Base-by-base conservation (phyloP, 2,888 invertebrate genomes). In the Loripinus fragilis region DNA sequence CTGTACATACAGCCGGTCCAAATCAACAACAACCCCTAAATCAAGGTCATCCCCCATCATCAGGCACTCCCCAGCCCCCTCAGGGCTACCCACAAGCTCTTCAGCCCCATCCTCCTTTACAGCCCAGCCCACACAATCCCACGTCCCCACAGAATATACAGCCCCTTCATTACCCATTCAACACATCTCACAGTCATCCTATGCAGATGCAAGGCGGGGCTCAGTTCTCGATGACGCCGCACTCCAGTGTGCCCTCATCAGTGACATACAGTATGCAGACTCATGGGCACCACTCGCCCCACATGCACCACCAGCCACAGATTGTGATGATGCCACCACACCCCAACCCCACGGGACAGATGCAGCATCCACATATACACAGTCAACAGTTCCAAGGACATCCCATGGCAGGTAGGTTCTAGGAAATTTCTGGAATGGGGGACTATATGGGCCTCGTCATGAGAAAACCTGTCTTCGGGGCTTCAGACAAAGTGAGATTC, bases 61-160 rank as follows among this genome's bases (percentile, higher is more conserved):
- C 88, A 2, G 87, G 87, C 55, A 88, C 89, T 12, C 89, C 89
- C 30, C 88, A 88, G 72, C 88, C 86, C 50, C 85, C 79, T 38
- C 82, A 78, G 52, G 74, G 78, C 52, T 87, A 82, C 72, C 78
- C 78, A 71, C 85, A 85, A 69, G 81, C 82, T 35, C 64, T 80
- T 25, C 84, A 82, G 48, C 72, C 74, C 42, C 88, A 88, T 66
- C 90, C 89, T 23, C 89, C 87, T 23, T 74, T 88, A 71, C 88
- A 88, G 67, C 85, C 87, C 8, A 88, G 88, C 73, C 88, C 90
- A 20, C 90, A 89, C 67, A 90, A 88, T 66, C 88, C 87, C 30
- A 85, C 90, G 35, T 89, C 89, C 17, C 83, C 83, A 67, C 85
- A 85, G 71, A 78, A 69, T 71, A 80, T 81, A 80, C 83, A 80